Conservation (phyloP, 2,113 vertebrate genomes). For the Misgurnus mizolepis region DNA sequence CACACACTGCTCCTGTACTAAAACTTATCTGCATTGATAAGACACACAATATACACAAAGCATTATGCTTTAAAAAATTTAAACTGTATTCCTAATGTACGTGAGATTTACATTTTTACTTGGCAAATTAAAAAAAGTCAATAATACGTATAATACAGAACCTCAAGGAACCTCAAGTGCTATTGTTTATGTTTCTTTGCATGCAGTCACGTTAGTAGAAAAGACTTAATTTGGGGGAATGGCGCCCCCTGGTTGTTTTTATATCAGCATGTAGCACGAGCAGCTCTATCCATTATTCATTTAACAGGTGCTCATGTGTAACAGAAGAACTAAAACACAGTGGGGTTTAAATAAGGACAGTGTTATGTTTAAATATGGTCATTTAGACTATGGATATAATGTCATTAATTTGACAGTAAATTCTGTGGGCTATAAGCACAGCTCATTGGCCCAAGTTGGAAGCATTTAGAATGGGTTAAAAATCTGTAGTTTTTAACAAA, state of each 20-base stretch:
- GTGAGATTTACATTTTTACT: background rate
- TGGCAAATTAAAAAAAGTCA: no score
- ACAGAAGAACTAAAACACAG: slow-evolving; percentile 50
- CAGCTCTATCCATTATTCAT: background rate
- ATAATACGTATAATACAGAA: background rate
- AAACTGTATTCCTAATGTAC: no score
- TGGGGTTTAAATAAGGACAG: slow-evolving; percentile 3
- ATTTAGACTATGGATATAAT: background rate
- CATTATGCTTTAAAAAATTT: background rate
- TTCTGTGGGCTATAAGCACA: no score
- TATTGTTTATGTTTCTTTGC: background rate
- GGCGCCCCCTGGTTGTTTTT: slow-evolving; percentile 69
- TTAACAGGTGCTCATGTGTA: background rate
- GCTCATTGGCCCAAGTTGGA: no score
- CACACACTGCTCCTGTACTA: background rate
- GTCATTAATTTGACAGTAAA: no score
- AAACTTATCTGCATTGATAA: background rate
- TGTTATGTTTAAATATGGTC: background rate
- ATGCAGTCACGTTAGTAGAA: background rate
- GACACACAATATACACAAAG: background rate
- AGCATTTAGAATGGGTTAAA: no score
- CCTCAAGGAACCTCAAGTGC: background rate
- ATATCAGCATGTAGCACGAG: background rate
- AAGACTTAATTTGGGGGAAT: slow-evolving; percentile 44
- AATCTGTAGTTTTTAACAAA: no score